These are phyloP conservation scores for Cardinalis cardinalis DNA, from an alignment of 2,113 vertebrate species.

Conservation along the genomic window DNA sequence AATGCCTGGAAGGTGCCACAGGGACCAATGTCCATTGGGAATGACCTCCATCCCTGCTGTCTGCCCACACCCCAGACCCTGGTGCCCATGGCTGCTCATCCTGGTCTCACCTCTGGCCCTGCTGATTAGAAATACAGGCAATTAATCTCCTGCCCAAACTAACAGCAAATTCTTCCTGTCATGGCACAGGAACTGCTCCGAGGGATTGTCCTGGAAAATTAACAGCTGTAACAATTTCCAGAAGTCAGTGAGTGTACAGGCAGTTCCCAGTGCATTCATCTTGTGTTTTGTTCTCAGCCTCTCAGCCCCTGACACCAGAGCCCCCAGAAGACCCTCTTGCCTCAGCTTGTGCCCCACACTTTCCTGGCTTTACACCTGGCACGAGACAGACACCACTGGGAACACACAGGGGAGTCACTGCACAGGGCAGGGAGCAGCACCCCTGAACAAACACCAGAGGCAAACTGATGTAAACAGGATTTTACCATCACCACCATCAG, in stretches of 20 bases:
- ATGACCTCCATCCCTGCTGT: accelerated
- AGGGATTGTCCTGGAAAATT: not conserved
- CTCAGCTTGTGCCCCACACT: not conserved
- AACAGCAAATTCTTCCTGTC: not conserved
- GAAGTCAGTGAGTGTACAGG: accelerated
- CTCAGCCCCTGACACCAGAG: not conserved
- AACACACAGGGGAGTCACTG: not conserved
- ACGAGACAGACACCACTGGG: accelerated
- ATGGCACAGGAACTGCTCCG: accelerated
- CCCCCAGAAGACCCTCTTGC: not conserved
- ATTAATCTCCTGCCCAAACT: not conserved
- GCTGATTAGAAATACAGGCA: not conserved
- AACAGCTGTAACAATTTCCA: not conserved
- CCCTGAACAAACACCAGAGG: not conserved
- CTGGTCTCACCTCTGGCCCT: not conserved
- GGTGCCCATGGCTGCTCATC: accelerated
- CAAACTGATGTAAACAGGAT: not conserved
- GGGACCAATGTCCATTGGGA: accelerated
- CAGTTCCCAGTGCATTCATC: not conserved
- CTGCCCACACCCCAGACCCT: accelerated
- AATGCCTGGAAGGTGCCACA: accelerated
- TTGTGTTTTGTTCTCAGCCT: not conserved
- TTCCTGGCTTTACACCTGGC: not conserved
- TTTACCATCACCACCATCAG: not conserved
- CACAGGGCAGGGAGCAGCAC: not conserved